Evolutionary conservation across 1,140 invertebrate genomes (phyloP), one percentile per base, ranked within the genome.

Genomic region (Calephelis virginiensis): DNA sequence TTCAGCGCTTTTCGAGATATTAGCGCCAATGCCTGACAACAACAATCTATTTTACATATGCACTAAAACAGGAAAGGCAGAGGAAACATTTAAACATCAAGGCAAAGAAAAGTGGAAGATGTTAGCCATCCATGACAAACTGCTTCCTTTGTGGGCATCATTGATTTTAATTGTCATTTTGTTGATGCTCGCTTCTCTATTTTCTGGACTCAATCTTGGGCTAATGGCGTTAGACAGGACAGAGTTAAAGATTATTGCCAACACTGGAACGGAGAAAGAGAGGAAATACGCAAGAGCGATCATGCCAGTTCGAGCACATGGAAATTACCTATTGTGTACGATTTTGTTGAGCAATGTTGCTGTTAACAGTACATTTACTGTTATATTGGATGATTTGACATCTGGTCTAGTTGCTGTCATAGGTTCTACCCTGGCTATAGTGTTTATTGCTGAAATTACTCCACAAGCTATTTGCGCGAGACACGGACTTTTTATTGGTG

Each of bases 261-360:
- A 97, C 82, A 97, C 97, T 61, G 96, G 96, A 47, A 95, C 95
- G 6, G 93, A 94, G 69, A 93, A 93, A 78, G 94, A 98, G 83
- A 93, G 95, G 68, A 94, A 95, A 79, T 97, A 96, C 85, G 96
- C 98, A 0, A 94, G 94, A 77, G 95, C 94, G 37, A 99, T 99
- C 73, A 94, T 96, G 84, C 98, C 98, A 0, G 95, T 99, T 4
- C 91, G 98, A 67, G 94, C 96, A 75, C 95, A 97, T 78, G 99
- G 99, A 59, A 99, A 99, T 92, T 99, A 97, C 88, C 92, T 99
- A 12, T 93, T 99, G 8, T 99, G 99, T 91, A 96, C 95, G 69
- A 96, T 99, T 78, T 91, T 99, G 67, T 93, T 99, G 61, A 98
- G 97, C 70, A 99, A 99, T 91, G 99, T 99, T n/a, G 94, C 99